Base-by-base conservation (phyloP, 2,797 vertebrate species). In the Arctocebus calabarensis region DNA sequence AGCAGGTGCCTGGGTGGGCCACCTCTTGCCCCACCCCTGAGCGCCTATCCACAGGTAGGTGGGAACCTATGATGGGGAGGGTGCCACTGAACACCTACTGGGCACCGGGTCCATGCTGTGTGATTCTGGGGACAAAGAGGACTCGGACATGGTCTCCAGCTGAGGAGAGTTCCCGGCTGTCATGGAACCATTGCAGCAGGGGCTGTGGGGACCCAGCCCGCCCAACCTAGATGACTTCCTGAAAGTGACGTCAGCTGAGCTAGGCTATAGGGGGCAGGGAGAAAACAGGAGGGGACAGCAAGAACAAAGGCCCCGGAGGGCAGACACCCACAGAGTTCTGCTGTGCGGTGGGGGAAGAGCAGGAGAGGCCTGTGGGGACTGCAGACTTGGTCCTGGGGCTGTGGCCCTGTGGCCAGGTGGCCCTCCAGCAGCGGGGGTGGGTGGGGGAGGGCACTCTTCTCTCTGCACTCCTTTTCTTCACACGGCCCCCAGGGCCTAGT, bases 401-500 rank as follows among this genome's bases (percentile, higher is more conserved):
- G 29, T 1, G 29, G 34, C 11, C 7, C 10, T 27, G 0, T 12
- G 13, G 59, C 27, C 14, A 12, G 7, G 19, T 43, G n/a, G n/a
- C 7, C 27, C 17, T 9, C 29, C 8, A 23, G 37, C 2, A 2
- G 5, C 20, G 3, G 2, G 12, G 45, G 12, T 48, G 45, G 45
- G n/a, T 43, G 11, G 45, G 14, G 1, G 6, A 34, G n/a, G n/a
- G n/a, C 16, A 2, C 32, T 16, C 78, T 37, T 29, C 55, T n/a
- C 48, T 27, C 52, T 12, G 59, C 4, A 27, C 73, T 8, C 14
- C n/a, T 6, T 9, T 37, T 14, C 84, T 59, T 25, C 59, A 19
- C 14, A 0, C 19, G 79, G 17, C 13, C 74, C 57, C 22, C 19
- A 10, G 62, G 20, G 29, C 66, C 43, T 7, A 2, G n/a, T 16